Base-by-base conservation (phyloP, 2,797 vertebrate genomes). In the Loris lydekkerianus region DNA sequence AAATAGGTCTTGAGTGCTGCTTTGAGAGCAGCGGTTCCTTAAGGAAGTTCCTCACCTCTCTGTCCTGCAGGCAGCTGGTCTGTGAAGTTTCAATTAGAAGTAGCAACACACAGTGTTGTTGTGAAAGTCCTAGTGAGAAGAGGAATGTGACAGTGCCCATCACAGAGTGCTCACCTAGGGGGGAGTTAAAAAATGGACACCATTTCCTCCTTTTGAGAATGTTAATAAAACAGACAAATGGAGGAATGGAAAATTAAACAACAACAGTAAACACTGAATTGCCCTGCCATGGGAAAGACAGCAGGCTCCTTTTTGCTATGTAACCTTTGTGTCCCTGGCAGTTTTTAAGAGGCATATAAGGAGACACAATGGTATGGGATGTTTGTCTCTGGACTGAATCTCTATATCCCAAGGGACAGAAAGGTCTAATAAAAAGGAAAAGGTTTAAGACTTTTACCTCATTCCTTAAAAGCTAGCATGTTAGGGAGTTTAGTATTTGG, bases 211-310 rank as follows among this genome's bases (percentile, higher is more conserved):
- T n/a, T 63, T 29, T n/a, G 23, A 25, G 49, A 29, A 27, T 40
- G 25, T 67, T 10, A 17, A 31, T 7, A 10, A 15, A 58, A 49
- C 58, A 15, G 91, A 83, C 34, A 49, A 13, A 49, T 2, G n/a
- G 49, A 81, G 65, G 60, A 43, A 21, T 91, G 87, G 91, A 67
- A 91, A 76, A 73, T 76, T 70, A 72, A 77, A 70, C 56, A 29
- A 40, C 31, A 65, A 21, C 67, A n/a, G 53, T 46, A 34, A 37
- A 31, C 27, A 21, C 17, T 3, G 70, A 21, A 58, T 0, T 34
- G 5, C 21, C 63, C 23, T 60, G 37, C 56, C 75, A 1, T 25
- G 34, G 76, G 86, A 87, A 77, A 89, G 73, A 34, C 20, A 7
- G 94, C 92, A 56, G 46, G 86, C 91, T 80, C 56, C 56, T 49